A percentile compares a stretch with the other conserved stretches of the same genome.
Evolutionary conservation across 2,113 vertebrate species (phyloP).

Genomic region (Anser cygnoides): DNA sequence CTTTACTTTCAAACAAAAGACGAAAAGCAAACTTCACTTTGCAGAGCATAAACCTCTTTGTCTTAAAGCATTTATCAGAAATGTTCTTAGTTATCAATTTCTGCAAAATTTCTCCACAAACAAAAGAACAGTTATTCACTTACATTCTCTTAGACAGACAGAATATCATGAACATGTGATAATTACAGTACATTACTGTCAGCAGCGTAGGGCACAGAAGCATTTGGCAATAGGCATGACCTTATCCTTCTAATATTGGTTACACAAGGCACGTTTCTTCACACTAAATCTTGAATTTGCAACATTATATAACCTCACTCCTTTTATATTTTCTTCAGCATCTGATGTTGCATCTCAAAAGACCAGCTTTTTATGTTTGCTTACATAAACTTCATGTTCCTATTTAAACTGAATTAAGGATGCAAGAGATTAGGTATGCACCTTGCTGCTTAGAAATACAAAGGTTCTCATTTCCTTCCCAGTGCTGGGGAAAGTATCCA

Average conservation of each 20-base stretch:
- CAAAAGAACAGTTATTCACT: background rate
- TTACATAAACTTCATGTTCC: background rate
- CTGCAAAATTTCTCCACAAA: background rate
- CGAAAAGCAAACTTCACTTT: conserved; percentile 21
- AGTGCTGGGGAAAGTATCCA: background rate
- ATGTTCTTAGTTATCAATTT: background rate
- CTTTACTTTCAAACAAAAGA: background rate
- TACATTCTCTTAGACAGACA: background rate
- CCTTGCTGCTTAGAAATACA: background rate
- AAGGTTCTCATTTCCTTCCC: background rate
- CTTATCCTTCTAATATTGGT: background rate
- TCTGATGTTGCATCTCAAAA: background rate
- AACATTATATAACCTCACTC: background rate
- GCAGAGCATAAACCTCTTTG: background rate
- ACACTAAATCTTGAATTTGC: background rate
- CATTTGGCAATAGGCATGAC: background rate
- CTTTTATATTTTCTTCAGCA: background rate
- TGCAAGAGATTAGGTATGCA: background rate
- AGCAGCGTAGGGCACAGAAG: background rate
- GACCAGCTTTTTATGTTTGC: background rate
- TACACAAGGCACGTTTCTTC: background rate
- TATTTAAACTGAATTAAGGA: background rate
- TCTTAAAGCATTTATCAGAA: background rate
- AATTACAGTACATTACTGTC: background rate
- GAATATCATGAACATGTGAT: background rate